Evolutionary conservation across 1,140 invertebrate genomes (phyloP).

Genomic region (Orchestia grillus): DNA sequence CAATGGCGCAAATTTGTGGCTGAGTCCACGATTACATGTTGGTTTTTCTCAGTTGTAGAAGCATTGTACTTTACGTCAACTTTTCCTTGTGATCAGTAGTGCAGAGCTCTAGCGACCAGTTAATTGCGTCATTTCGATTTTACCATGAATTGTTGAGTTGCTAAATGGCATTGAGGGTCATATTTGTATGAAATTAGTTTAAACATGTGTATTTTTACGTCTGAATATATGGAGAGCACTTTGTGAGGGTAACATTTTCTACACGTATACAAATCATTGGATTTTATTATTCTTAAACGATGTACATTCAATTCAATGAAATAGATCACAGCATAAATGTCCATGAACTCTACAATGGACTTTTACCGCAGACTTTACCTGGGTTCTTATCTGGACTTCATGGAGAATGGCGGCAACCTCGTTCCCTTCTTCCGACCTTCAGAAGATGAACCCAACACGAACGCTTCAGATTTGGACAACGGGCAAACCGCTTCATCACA

Average conservation of each 20-base stretch:
- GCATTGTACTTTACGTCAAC: not conserved
- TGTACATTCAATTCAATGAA: not conserved
- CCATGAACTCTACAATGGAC: not conserved
- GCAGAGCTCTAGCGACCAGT: not conserved
- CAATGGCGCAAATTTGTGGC: not conserved
- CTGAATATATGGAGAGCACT: not conserved
- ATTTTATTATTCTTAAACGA: not conserved
- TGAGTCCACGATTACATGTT: not conserved
- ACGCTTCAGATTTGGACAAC: not conserved
- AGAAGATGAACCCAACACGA: not conserved
- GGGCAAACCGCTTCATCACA: not conserved
- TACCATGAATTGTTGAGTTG: not conserved
- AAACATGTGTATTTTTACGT: not conserved
- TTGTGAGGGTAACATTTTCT: not conserved
- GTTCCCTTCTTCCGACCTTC: not conserved
- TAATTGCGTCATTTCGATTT: not conserved
- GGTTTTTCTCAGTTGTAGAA: not conserved
- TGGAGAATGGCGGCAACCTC: not conserved
- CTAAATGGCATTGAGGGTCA: too few relatives aligned
- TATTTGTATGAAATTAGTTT: not conserved
- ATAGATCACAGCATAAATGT: not conserved
- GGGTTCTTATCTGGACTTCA: not conserved
- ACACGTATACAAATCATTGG: not conserved
- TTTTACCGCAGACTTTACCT: conserved; percentile 1
- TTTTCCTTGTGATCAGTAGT: not conserved